Base-by-base conservation (phyloP, 1,140 invertebrate genomes). In the Saxidomus purpurata region DNA sequence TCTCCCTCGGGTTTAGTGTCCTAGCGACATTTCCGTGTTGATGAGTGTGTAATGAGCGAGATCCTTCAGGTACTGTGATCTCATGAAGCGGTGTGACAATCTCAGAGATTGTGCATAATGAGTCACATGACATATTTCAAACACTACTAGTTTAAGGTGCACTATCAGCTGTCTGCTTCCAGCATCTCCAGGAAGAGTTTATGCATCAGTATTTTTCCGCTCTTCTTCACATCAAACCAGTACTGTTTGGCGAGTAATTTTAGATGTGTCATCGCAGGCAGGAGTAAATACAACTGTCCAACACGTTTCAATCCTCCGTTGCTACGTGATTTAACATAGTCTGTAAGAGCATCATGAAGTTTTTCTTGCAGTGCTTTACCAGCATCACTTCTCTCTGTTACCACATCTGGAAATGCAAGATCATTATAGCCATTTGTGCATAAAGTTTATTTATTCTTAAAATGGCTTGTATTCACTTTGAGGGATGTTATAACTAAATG, bases 131-230 rank as follows among this genome's bases (percentile, higher is more conserved):
- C 1, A 71, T 15, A n/a, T 38, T 36, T 63, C 59, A 25, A 87
- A 61, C n/a, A 40, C 34, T 2, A 71, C 67, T 67, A 55, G 52
- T 22, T 55, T 6, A 0, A 0, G n/a, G 59, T 36, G 17, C 63
- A 89, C 87, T 85, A 93, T 95, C 94, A 95, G 89, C 93, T 94
- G 88, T 95, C 94, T 25, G 94, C 94, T 95, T 99, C 98, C 79
- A 99, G 96, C 99, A 99, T 99, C 96, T 99, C 99, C 38, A 99
- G 97, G 95, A 99, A 99, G 13, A 99, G 97, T 96, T 99, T 99
- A 96, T 99, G 99, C 98, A 99, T 99, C 76, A 97, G 97, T 77
- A 99, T 98, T 93, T 98, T 97, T 25, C 98, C 97, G 90, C 98
- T 98, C 93, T 97, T 97, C 92, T 98, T 98, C 22, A 99, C 97